Conservation (phyloP, 2,888 invertebrate species). For the Polyommatus icarus region DNA sequence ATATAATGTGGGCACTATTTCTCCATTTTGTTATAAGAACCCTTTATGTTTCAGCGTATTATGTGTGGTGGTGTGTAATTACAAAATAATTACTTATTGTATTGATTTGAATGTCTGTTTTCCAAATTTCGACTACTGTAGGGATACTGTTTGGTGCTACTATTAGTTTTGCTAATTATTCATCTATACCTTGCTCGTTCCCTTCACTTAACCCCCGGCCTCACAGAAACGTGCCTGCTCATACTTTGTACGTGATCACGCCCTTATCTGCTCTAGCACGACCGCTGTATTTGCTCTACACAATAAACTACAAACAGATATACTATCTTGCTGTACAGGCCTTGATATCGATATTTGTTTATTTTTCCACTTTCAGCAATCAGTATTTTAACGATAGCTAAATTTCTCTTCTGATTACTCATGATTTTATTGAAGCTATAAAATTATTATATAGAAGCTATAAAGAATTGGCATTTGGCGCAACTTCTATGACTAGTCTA, state of each 20-base stretch:
- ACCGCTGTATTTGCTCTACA: slow-evolving; percentile 28
- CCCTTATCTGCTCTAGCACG: slow-evolving; percentile 40
- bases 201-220: slow-evolving; percentile 3
- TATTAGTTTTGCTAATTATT: neutral
- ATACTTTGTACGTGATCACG: slow-evolving; percentile 41
- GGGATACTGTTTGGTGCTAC: neutral
- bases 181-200: neutral
- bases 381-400: slow-evolving; percentile 17
- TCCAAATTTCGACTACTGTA: neutral
- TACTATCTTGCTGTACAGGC: slow-evolving; percentile 46
- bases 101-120: neutral
- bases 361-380: slow-evolving; percentile 43
- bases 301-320: slow-evolving; percentile 30
- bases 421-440: too few relatives aligned
- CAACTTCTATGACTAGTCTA: neutral
- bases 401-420: neutral
- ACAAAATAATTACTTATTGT: neutral
- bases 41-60: neutral
- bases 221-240: slow-evolving; percentile 42
- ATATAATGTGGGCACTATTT: neutral
- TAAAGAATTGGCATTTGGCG: too few relatives aligned
- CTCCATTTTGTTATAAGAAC: neutral
- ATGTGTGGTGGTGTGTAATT: neutral
- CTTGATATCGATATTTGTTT: slow-evolving; percentile 40
- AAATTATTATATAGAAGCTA: too few relatives aligned